Evolutionary conservation across 2,888 invertebrate genomes (phyloP).

Genomic region (Panzeria rudis): DNA sequence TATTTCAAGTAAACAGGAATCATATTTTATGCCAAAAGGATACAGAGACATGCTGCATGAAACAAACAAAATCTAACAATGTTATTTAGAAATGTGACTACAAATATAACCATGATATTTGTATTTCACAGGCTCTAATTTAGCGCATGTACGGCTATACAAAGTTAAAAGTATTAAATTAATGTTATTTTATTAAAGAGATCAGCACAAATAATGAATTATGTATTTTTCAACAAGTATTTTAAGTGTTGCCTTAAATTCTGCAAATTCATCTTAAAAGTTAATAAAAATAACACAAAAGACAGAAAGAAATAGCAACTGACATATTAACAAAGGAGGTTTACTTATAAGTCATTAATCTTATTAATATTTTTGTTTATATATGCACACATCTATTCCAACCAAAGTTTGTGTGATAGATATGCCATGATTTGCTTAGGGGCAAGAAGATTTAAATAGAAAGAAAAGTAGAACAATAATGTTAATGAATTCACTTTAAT

Average conservation of each 20-base stretch:
- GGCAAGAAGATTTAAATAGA: background rate
- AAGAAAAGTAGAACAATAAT: constrained; percentile 22
- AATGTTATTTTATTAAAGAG: background rate
- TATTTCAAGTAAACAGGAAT: background rate
- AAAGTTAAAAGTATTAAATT: constrained; percentile 3
- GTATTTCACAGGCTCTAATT: background rate
- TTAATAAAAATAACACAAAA: constrained; percentile 3
- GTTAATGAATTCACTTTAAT: background rate
- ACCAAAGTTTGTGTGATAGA: constrained; percentile 10
- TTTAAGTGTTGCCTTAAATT: constrained; percentile 16
- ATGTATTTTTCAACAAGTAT: constrained; percentile 13
- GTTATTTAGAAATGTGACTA: constrained; percentile 3
- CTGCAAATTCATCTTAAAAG: constrained; percentile 7
- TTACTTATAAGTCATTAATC: constrained; percentile 30
- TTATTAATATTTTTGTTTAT: constrained; percentile 22
- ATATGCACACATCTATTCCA: background rate
- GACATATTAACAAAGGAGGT: constrained; percentile 14
- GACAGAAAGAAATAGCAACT: background rate
- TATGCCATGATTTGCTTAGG: constrained; percentile 9
- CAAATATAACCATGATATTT: background rate
- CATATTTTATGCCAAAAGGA: constrained; percentile 3
- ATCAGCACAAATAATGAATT: background rate
- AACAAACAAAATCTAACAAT: background rate
- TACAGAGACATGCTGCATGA: background rate
- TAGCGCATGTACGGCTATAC: too few species aligned